Percentiles rank a stretch among this genome's conserved stretches.
phyloP scores from a whole-genome alignment of 92 coral and sea anemone genomes.

The Blastomussa wellsi region DNA sequence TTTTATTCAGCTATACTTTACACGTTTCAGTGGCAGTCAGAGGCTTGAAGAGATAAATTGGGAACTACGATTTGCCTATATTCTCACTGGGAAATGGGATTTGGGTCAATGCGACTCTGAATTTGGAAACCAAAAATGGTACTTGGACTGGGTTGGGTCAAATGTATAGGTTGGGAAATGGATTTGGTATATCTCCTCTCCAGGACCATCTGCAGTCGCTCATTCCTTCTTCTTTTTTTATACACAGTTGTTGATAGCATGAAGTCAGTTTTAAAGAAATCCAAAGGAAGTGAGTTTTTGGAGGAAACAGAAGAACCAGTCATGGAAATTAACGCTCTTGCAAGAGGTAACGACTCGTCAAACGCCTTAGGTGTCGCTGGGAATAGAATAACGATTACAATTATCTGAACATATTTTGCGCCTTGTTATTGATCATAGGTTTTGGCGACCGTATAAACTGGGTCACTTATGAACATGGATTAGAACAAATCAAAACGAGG shows the following conservation, averaged over 20 bases:
- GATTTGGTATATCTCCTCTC: no score
- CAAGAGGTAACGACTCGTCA: slow-evolving; percentile 50
- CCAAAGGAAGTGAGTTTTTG: slow-evolving; percentile 48
- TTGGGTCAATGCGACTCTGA: no score
- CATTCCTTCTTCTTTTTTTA: background rate
- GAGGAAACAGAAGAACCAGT: slow-evolving; percentile 44
- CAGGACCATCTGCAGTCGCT: background rate
- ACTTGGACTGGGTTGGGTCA: no score
- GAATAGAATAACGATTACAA: no score
- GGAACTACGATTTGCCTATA: no score
- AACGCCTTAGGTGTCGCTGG: no score
- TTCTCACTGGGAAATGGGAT: no score
- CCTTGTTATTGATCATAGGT: slow-evolving; percentile 45
- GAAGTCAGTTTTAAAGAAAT: slow-evolving; percentile 56
- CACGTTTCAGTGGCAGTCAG: no score
- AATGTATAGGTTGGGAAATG: no score
- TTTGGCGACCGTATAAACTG: slow-evolving; percentile 77
- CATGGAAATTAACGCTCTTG: slow-evolving; percentile 36
- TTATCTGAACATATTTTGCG: background rate
- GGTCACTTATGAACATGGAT: slow-evolving; percentile 67
- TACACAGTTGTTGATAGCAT: slow-evolving; percentile 51
- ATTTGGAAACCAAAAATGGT: no score
- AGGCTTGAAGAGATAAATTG: no score
- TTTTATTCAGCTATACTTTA: no score
- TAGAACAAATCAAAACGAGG: slow-evolving; percentile 64